These are phyloP conservation scores for Minunthozetes semirufus DNA, from an alignment of 2,888 invertebrate species.

Conservation along the genomic window DNA sequence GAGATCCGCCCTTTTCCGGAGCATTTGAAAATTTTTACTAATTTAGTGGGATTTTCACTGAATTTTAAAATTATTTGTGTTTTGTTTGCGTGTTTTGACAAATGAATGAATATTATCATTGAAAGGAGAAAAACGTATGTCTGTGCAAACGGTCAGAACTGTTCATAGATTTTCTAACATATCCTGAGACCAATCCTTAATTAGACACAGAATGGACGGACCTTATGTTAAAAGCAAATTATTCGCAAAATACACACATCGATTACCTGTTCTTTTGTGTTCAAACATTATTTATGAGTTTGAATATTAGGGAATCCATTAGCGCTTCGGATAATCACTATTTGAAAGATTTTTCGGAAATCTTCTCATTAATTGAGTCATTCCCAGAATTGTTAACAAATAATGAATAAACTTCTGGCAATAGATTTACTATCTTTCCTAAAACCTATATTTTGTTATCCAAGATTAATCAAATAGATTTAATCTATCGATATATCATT, in stretches of 20 bases:
- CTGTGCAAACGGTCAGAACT: background rate
- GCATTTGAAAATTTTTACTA: background rate
- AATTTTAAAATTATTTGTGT: conserved; percentile 1
- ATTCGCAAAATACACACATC: background rate
- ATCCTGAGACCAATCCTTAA: conserved; percentile 18
- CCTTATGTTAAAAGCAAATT: conserved; percentile 2
- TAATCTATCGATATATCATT: too few relatives aligned
- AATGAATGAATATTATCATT: background rate
- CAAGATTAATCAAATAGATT: too few relatives aligned
- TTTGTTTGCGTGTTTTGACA: conserved; percentile 7
- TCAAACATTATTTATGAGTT: background rate
- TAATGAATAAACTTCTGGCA: too few relatives aligned
- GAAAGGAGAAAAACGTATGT: background rate
- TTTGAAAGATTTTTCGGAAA: too few relatives aligned
- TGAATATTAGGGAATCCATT: background rate
- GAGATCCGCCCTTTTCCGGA: conserved; percentile 11
- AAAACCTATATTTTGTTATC: background rate
- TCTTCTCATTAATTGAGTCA: conserved; percentile 6
- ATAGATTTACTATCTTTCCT: too few relatives aligned
- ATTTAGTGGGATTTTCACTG: conserved; percentile 2
- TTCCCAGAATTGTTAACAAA: background rate
- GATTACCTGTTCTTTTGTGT: background rate
- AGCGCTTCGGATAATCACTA: background rate
- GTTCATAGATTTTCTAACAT: background rate
- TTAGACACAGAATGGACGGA: conserved; percentile 2